These are phyloP conservation scores for Planiliza haematocheilus DNA, from an alignment of 2,113 vertebrate genomes.

Conservation along the genomic window DNA sequence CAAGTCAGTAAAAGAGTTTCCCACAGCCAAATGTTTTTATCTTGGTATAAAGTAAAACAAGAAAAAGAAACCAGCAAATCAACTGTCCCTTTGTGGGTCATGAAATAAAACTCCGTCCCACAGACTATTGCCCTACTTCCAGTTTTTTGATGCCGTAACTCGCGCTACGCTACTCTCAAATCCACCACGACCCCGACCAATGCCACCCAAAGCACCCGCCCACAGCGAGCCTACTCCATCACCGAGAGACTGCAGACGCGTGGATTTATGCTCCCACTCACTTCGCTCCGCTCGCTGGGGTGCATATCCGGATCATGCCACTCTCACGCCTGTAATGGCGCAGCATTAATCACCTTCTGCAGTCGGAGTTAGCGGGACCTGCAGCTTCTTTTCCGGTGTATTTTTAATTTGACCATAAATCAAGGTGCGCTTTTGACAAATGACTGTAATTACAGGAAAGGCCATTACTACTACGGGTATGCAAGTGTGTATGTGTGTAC, in stretches of 20 bases:
- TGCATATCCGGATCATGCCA: slow-evolving; percentile 75
- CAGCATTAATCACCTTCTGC: slow-evolving; percentile 88
- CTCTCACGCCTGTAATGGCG: slow-evolving; percentile 74
- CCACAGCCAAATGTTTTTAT: neutral
- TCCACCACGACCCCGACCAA: neutral
- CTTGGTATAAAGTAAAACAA: slow-evolving; percentile 15
- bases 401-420: slow-evolving; percentile 95
- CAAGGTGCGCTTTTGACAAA: slow-evolving; percentile 92
- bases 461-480: slow-evolving; percentile 64
- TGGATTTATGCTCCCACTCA: slow-evolving; percentile 19
- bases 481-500: slow-evolving; percentile 15
- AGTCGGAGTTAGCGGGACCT: slow-evolving; percentile 75
- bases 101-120: slow-evolving; percentile 13
- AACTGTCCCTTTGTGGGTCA: too few species aligned
- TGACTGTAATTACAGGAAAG: slow-evolving; percentile 91
- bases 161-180: neutral
- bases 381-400: slow-evolving; percentile 83
- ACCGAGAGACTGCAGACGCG: neutral
- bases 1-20: neutral
- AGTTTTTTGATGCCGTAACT: slow-evolving; percentile 38
- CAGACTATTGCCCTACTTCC: slow-evolving; percentile 51
- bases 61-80: neutral
- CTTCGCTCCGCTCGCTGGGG: slow-evolving; percentile 43
- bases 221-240: slow-evolving; percentile 2
- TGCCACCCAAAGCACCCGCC: slow-evolving; percentile 15